Conservation (phyloP, 2,113 vertebrate genomes). For the rabbit (Oryctolagus cuniculus) region mOryCun1.1 NC_091442.1:102506001-102506500, state of each 20-base stretch:
- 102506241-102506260: not conserved
- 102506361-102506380: not conserved
- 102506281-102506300: not conserved
- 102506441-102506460: not conserved
- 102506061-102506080: too few species aligned
- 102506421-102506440: not conserved
- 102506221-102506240: conserved; percentile 14
- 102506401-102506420: not conserved
- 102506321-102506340: not conserved
- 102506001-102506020: too few species aligned
- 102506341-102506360: not conserved
- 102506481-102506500: not conserved
- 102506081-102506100: too few species aligned
- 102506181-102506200: not conserved
- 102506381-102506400: not conserved
- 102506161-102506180: not conserved
- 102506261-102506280: not conserved
- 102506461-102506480: not conserved
- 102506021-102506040: too few species aligned
- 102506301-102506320: not conserved
- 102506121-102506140: too few species aligned
- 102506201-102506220: not conserved
- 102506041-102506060: too few species aligned
- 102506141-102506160: too few species aligned
- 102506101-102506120: too few species aligned